These are phyloP conservation scores for Oreotrochilus melanogaster DNA, from an alignment of 2,113 vertebrate genomes.

Conservation along the genomic window DNA sequence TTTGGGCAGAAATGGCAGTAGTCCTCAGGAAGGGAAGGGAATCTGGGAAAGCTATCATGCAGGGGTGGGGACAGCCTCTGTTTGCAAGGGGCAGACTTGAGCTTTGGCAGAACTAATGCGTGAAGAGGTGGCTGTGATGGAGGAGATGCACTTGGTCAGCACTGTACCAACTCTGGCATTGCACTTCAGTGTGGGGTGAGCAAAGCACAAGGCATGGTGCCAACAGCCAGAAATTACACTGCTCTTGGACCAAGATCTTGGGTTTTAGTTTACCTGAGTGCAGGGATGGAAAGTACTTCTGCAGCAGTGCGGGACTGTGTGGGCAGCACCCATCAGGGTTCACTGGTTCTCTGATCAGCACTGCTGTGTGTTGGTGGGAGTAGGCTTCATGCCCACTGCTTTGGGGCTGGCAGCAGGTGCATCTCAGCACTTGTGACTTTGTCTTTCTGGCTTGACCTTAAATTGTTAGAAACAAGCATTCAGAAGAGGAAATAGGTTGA, in stretches of 20 bases:
- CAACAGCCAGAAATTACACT: fast-evolving
- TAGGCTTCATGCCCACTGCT: fast-evolving
- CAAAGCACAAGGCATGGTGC: fast-evolving
- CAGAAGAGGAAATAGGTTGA: neutral
- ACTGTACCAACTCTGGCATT: neutral
- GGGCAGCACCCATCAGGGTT: fast-evolving
- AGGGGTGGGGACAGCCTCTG: neutral
- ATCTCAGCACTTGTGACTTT: neutral
- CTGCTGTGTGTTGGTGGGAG: fast-evolving
- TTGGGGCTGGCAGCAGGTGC: fast-evolving
- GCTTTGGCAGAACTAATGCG: fast-evolving
- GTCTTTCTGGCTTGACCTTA: neutral
- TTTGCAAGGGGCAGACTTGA: neutral
- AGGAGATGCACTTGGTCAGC: fast-evolving
- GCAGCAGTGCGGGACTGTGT: fast-evolving
- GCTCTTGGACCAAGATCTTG: fast-evolving
- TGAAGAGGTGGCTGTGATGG: fast-evolving
- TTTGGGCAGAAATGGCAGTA: fast-evolving
- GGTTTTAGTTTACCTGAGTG: neutral
- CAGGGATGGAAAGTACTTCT: neutral
- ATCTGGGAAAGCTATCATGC: fast-evolving
- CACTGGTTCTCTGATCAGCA: fast-evolving
- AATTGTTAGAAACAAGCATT: neutral
- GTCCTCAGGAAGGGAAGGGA: neutral
- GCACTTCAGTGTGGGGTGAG: fast-evolving